These are phyloP conservation scores for Acanthococcus lagerstroemiae DNA, from an alignment of 2,888 invertebrate genomes.

Conservation along the genomic window DNA sequence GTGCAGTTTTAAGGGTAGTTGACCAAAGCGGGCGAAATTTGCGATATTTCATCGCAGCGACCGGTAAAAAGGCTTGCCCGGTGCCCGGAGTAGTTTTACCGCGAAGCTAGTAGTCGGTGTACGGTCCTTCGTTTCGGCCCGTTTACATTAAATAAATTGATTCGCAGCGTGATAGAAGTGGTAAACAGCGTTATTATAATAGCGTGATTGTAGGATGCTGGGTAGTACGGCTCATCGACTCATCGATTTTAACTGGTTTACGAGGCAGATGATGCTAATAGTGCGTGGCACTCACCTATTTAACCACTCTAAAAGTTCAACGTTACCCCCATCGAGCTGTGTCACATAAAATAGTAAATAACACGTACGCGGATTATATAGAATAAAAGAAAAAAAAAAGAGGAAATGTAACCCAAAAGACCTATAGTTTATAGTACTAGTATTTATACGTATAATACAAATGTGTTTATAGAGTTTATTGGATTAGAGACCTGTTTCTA, in stretches of 20 bases:
- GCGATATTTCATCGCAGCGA: too few species aligned
- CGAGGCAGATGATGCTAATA: conserved; percentile 26
- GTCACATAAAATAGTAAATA: conserved; percentile 29
- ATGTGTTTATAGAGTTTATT: conserved; percentile 11
- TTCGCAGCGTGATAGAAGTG: conserved; percentile 25
- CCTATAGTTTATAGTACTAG: too few species aligned
- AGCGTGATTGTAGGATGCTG: conserved; percentile 22
- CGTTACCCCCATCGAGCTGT: conserved; percentile 18
- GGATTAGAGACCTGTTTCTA: conserved; percentile 5
- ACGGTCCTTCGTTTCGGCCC: too few species aligned
- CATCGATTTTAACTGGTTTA: conserved; percentile 28
- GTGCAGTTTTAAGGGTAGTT: too few species aligned
- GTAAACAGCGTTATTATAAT: conserved; percentile 27
- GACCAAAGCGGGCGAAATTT: too few species aligned
- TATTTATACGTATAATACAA: too few species aligned
- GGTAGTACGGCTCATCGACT: conserved; percentile 19
- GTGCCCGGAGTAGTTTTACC: too few species aligned
- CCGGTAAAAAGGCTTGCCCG: too few species aligned
- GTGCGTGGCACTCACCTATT: conserved; percentile 23
- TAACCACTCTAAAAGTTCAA: conserved; percentile 8
- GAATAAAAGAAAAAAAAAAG: conserved; percentile 10
- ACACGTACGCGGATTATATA: conserved; percentile 20
- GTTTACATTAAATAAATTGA: conserved; percentile 18
- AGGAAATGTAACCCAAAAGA: background rate
- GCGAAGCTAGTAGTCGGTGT: too few species aligned